Evolutionary conservation across 64 coral and sea anemone genomes (phyloP), one percentile per base, ranked within the genome.

Genomic region (Montipora sp.): DNA sequence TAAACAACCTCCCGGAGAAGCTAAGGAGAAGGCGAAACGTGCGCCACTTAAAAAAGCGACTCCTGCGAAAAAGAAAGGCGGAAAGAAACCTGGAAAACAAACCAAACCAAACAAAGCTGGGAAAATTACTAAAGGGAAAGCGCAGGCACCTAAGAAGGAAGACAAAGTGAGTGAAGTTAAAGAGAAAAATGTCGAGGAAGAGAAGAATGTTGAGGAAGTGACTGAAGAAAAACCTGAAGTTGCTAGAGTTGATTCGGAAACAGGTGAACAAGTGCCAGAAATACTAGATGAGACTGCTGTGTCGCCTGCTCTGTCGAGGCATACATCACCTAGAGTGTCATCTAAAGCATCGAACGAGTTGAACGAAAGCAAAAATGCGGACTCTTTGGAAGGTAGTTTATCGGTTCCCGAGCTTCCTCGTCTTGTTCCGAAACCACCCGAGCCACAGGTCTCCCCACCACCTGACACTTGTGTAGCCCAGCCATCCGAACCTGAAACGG

Each of bases 161-260:
- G 79, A 89, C 44, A 49, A 92, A 47, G 24, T 23, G 11, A 80
- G 80, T 59, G 83, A 91, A 79, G 67, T 57, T 77, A 47, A 20
- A 51, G 75, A 90, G 27, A 44, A 70, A 16, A 59, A 60, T 14
- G 75, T 70, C 63, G 46, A 13, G 51, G 61, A 11, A 47, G n/a
- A 47, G 8, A 53, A 78, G 16, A 70, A 72, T n/a, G 59, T 67
- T 73, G 50, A 11, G 49, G 59, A 59, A 45, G 11, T 46, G 53
- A 61, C 83, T 63, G 68, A 53, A 8, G 73, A 85, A 21, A 82
- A 88, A 44, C 7, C 20, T 55, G 83, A 89, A 3, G 23, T 90
- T 5, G n/a, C 88, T 10, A 59, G 96, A 75, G 91, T 95, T 22
- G 88, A 95, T 47, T 95, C 96, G 1, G 96, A 98, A 91, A 95